Percentiles rank a stretch among this genome's conserved stretches.
Evolutionary conservation across 2,888 invertebrate species (phyloP).

Genomic region (Latrodectus elegans): DNA sequence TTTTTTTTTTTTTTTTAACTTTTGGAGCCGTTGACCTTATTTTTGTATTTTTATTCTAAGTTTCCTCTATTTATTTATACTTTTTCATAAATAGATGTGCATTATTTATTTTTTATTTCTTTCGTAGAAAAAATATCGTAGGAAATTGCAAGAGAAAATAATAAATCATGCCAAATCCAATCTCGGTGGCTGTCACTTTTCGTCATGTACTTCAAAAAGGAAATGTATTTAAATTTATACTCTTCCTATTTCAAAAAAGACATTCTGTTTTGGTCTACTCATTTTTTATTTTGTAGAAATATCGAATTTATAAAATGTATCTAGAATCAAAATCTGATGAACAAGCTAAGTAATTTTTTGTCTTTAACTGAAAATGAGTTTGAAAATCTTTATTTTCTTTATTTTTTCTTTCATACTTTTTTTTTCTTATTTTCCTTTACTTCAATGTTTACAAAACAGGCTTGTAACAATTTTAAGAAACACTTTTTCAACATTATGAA

Average conservation of each 20-base stretch:
- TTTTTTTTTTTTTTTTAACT: background rate
- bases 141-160: slow-evolving; percentile 47
- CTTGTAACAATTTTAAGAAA: too few relatives aligned
- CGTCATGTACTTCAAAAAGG: slow-evolving; percentile 48
- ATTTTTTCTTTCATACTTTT: too few relatives aligned
- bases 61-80: slow-evolving; percentile 22
- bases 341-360: background rate
- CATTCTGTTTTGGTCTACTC: background rate
- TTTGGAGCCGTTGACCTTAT: slow-evolving; percentile 63
- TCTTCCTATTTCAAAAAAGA: slow-evolving; percentile 36
- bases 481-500: too few relatives aligned
- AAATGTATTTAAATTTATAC: slow-evolving; percentile 65
- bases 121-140: slow-evolving; percentile 17
- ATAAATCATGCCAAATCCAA: slow-evolving; percentile 67
- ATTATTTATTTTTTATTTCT: slow-evolving; percentile 52
- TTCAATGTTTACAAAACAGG: too few relatives aligned
- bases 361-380: background rate
- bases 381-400: too few relatives aligned
- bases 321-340: too few relatives aligned
- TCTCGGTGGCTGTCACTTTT: slow-evolving; percentile 64
- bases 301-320: background rate
- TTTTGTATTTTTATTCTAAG: slow-evolving; percentile 58
- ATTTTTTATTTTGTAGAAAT: background rate
- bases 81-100: slow-evolving; percentile 21
- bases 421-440: too few relatives aligned